Evolutionary conservation across 2,113 vertebrate genomes (phyloP).

Genomic region (Bubalus kerabau): DNA sequence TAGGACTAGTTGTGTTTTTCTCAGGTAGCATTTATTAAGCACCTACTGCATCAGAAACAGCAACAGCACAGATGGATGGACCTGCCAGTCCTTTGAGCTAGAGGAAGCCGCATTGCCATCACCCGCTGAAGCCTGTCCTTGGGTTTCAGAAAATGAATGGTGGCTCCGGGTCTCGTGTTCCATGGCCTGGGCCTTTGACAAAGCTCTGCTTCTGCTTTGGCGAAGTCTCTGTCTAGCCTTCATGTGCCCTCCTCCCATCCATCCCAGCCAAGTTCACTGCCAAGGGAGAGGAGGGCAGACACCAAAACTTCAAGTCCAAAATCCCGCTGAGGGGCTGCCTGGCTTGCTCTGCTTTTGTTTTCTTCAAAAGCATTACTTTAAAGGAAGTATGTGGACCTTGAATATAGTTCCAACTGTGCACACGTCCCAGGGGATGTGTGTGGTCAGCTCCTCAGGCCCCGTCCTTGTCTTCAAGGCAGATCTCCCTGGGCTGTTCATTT

Average conservation of each 20-base stretch:
- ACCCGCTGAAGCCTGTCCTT: accelerated
- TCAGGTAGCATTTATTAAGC: not conserved
- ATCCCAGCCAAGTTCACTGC: not conserved
- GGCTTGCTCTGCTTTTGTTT: not conserved
- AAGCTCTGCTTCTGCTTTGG: not conserved
- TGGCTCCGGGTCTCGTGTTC: not conserved
- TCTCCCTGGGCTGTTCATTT: not conserved
- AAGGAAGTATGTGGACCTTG: not conserved
- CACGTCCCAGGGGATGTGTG: not conserved
- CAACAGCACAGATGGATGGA: accelerated
- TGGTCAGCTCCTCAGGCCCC: not conserved
- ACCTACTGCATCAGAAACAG: no score
- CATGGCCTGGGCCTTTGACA: not conserved
- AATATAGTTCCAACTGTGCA: not conserved
- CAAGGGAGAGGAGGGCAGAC: not conserved
- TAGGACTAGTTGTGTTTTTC: not conserved
- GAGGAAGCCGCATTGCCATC: not conserved
- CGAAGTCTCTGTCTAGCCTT: not conserved
- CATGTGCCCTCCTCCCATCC: no score
- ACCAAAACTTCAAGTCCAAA: not conserved
- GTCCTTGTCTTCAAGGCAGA: not conserved
- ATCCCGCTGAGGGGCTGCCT: accelerated
- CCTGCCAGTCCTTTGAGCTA: not conserved
- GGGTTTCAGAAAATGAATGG: not conserved
- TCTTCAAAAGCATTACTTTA: not conserved